Base-by-base conservation (phyloP, 2,797 vertebrate genomes). In the Sebastes matsubarae region DNA sequence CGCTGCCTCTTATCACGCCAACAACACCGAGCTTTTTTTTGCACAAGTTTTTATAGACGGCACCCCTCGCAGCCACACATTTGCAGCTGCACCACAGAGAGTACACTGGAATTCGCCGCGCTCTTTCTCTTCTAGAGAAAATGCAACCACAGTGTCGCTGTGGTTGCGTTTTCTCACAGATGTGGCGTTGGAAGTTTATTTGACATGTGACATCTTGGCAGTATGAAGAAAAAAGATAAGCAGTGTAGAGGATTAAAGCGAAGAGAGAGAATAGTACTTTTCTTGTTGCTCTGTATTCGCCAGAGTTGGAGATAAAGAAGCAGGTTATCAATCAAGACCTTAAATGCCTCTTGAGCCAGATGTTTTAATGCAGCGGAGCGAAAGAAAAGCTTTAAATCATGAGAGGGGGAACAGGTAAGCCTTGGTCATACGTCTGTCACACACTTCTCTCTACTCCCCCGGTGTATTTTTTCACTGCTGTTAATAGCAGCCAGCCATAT, bases 401-500 rank as follows among this genome's bases (percentile, higher is more conserved):
- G n/a, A 30, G 25, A 52, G 67, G 72, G 72, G 78, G 34, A 74
- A 73, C 86, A 89, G 88, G 87, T 89, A 82, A 72, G 30, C 69
- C 20, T 22, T 29, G 42, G 85, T 71, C 27, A 27, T 67, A 68
- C 8, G 34, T 82, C 42, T 73, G 69, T 80, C 84, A 54, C 84
- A 20, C 71, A 57, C 68, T 24, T 73, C 20, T 32, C 42, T 72
- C 68, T 76, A 34, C 77, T 82, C 50, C 46, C 72, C 68, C 42
- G 36, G 69, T 77, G 77, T 87, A 67, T 58, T 77, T 86, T 79
- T 85, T 80, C 80, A 82, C 86, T 74, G 80, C 61, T 86, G 84
- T 88, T 94, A 94, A 93, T 89, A 73, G 91, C 86, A 91, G 81
- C 91, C 86, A 91, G 81, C 91, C 89, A 92, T 87, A 80, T 88